Conservation (phyloP, 2,888 invertebrate genomes). For the Cephus spinipes region DNA sequence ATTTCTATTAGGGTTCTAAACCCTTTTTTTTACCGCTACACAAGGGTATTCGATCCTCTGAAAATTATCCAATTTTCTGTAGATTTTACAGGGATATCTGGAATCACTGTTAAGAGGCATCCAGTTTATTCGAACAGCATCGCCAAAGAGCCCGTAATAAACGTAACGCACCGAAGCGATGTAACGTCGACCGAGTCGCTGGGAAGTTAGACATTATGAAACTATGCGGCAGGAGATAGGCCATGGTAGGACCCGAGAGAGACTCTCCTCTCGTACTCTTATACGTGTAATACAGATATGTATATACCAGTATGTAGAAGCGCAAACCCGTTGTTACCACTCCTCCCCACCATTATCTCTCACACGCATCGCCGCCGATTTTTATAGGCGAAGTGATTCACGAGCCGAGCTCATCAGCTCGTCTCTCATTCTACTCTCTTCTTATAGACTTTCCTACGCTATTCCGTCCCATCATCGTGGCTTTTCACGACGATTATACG, state of each 20-base stretch:
- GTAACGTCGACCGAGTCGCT: background rate
- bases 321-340: constrained; percentile 56
- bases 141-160: constrained; percentile 13
- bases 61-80: background rate
- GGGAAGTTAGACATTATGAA: constrained; percentile 4
- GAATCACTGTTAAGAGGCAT: background rate
- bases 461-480: constrained; percentile 29
- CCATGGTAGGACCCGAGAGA: background rate
- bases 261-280: background rate
- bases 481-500: constrained; percentile 44
- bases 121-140: background rate
- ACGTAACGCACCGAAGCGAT: constrained; percentile 31
- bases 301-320: constrained; percentile 31
- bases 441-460: background rate
- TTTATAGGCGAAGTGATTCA: constrained; percentile 51
- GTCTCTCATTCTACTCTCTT: constrained; percentile 17
- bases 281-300: background rate
- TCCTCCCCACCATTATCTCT: constrained; percentile 51
- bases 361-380: constrained; percentile 50
- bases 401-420: constrained; percentile 55
- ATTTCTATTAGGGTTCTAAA: background rate
- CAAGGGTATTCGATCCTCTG: background rate
- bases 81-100: background rate
- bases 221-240: constrained; percentile 2
- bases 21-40: background rate